Conservation (phyloP, 1,140 invertebrate genomes). For the Dinothrombium tinctorium region DNA sequence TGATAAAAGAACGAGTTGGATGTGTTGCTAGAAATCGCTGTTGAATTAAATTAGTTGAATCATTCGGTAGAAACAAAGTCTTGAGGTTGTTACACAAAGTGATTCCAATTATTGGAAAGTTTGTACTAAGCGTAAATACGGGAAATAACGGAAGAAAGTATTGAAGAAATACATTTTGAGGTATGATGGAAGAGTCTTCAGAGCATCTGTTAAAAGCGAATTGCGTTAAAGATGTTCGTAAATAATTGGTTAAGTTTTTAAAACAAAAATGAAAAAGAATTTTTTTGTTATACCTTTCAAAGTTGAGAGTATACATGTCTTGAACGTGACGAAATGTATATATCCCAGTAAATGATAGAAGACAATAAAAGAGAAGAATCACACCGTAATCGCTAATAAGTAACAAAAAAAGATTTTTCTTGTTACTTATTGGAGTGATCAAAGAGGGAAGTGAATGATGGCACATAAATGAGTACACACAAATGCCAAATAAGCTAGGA, state of each 20-base stretch:
- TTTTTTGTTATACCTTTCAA: no score
- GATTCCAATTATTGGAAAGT: slow-evolving; percentile 49
- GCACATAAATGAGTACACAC: slow-evolving; percentile 98
- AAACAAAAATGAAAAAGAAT: no score
- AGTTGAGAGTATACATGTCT: slow-evolving; percentile 87
- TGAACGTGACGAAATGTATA: slow-evolving; percentile 60
- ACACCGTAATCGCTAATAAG: slow-evolving; percentile 48
- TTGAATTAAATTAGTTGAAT: neutral
- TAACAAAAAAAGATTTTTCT: slow-evolving; percentile 29
- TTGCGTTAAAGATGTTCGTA: no score
- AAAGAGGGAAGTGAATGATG: slow-evolving; percentile 88
- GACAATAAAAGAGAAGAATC: slow-evolving; percentile 62
- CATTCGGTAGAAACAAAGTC: neutral
- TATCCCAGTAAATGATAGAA: slow-evolving; percentile 67
- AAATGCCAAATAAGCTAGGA: slow-evolving; percentile 85
- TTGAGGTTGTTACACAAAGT: slow-evolving; percentile 6
- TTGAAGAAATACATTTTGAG: slow-evolving; percentile 33
- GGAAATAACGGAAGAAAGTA: slow-evolving; percentile 87
- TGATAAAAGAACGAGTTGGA: no score
- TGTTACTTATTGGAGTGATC: slow-evolving; percentile 65
- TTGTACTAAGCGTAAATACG: slow-evolving; percentile 82
- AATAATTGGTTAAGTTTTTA: no score
- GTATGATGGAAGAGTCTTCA: no score
- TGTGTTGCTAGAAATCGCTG: neutral
- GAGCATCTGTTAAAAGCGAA: no score